A percentile compares a stretch with the other conserved stretches of the same genome.
Conservation (phyloP, 2,797 vertebrate genomes). For the Uromys caudimaculatus region DNA sequence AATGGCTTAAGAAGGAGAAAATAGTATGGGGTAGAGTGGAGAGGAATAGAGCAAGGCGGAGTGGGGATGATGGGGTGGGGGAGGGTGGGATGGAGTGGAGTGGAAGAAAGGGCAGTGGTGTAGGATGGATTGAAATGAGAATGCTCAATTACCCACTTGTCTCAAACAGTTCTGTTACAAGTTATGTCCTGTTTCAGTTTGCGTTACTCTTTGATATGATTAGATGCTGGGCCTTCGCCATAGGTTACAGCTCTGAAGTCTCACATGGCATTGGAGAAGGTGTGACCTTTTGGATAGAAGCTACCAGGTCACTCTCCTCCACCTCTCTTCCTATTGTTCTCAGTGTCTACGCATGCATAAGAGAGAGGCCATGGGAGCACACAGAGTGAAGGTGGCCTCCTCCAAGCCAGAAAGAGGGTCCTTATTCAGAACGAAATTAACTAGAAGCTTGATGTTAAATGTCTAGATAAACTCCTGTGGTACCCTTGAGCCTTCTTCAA, state of each 20-base stretch:
- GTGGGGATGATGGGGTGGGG: background rate
- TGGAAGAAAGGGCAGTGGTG: accelerated
- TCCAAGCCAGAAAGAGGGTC: background rate
- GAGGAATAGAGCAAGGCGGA: background rate
- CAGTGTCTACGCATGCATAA: no score
- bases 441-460: background rate
- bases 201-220: background rate
- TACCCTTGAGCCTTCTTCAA: background rate
- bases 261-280: background rate
- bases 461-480: background rate
- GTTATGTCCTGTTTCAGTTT: background rate
- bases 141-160: background rate
- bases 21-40: background rate
- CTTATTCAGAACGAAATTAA: background rate
- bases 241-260: background rate
- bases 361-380: background rate
- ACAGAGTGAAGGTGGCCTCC: background rate
- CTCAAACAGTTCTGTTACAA: background rate
- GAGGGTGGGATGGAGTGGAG: accelerated
- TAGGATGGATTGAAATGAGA: background rate
- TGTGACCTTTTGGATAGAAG: background rate
- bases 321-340: no score
- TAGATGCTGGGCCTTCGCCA: background rate
- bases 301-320: background rate
- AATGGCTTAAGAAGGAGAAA: no score